Conservation (phyloP, 2,797 vertebrate genomes). For the Poliocrania exsul region DNA sequence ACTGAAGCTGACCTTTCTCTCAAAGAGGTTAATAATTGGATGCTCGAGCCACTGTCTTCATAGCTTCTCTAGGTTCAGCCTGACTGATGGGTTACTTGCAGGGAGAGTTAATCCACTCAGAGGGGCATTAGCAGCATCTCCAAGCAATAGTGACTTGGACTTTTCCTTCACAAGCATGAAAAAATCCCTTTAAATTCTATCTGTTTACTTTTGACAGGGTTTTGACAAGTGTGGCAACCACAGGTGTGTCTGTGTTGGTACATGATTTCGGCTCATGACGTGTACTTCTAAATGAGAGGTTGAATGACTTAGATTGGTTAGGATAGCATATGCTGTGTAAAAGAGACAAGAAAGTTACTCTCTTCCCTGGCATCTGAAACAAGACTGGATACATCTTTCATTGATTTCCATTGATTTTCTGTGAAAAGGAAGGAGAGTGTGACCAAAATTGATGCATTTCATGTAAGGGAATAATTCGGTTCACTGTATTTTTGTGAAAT, state of each 20-base stretch:
- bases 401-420: not conserved
- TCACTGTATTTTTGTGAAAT: not conserved
- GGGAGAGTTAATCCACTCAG: not conserved
- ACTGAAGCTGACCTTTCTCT: not conserved
- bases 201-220: not conserved
- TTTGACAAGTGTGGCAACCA: not conserved
- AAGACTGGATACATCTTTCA: not conserved
- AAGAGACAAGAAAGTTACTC: not conserved
- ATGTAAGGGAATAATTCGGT: not conserved
- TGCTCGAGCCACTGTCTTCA: not conserved
- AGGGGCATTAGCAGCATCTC: not conserved
- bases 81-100: not conserved
- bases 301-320: not conserved
- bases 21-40: not conserved
- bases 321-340: not conserved
- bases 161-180: not conserved
- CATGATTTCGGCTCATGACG: not conserved
- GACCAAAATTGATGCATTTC: not conserved
- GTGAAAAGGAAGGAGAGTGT: not conserved
- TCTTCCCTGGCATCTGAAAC: not conserved
- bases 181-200: not conserved
- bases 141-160: not conserved
- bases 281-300: not conserved
- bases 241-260: rapidly evolving
- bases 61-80: not conserved